Evolutionary conservation across 2,888 invertebrate species (phyloP).

Genomic region (Aleiodes leptofemur): DNA sequence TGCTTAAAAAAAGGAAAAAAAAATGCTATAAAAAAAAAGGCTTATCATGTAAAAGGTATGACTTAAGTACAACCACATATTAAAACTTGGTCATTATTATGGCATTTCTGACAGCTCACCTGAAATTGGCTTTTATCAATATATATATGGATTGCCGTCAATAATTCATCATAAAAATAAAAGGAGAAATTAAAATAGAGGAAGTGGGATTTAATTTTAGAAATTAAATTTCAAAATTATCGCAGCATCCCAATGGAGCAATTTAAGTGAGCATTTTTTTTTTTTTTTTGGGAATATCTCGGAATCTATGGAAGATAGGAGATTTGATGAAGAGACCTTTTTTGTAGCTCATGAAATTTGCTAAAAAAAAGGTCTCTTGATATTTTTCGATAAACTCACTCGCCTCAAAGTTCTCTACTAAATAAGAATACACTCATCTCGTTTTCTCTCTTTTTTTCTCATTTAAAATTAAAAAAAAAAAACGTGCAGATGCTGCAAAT

Average conservation of each 20-base stretch:
- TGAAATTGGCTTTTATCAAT: slow-evolving; percentile 33
- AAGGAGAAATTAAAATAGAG: not conserved
- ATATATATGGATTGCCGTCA: not conserved
- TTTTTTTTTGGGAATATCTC: no score
- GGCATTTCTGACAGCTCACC: slow-evolving; percentile 70
- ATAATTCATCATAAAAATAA: no score
- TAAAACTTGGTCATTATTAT: slow-evolving; percentile 74
- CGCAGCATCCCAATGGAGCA: not conserved
- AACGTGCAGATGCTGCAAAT: no score
- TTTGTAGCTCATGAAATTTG: no score
- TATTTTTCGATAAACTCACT: no score
- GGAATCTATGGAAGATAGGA: not conserved
- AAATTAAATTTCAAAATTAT: no score
- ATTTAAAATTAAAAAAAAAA: no score
- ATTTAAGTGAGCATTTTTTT: not conserved
- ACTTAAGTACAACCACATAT: slow-evolving; percentile 75
- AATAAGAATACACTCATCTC: no score
- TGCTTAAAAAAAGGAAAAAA: slow-evolving; percentile 58
- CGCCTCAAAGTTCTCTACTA: no score
- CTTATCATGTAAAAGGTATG: slow-evolving; percentile 67
- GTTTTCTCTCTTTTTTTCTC: no score
- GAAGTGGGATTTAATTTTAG: not conserved
- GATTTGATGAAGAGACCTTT: no score
- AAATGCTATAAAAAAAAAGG: slow-evolving; percentile 32
- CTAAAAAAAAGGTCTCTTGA: no score